Conservation (phyloP, 1,140 invertebrate species). For the Hylyphantes graminicola region DNA sequence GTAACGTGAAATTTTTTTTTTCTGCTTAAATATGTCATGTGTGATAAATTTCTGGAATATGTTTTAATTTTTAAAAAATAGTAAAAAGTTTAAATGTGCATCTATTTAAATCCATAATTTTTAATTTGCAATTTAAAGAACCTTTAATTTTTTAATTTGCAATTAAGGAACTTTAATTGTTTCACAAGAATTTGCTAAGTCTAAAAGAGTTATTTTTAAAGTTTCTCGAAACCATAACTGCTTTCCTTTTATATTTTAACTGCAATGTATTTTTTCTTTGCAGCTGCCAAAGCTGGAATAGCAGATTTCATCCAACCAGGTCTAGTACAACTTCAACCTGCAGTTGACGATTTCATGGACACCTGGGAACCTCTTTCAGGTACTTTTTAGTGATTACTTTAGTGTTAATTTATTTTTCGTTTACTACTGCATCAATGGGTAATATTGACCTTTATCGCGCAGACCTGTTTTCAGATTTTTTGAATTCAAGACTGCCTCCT, state of each 20-base stretch:
- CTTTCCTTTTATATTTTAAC: too few relatives aligned
- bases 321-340: slow-evolving; percentile 94
- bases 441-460: slow-evolving; percentile 5
- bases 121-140: not conserved
- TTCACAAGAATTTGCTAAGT: too few relatives aligned
- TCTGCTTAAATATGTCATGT: not conserved
- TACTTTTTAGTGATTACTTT: slow-evolving; percentile 18
- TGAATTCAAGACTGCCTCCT: slow-evolving; percentile 49
- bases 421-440: not conserved
- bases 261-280: slow-evolving; percentile 26
- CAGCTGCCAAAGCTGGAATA: slow-evolving; percentile 62
- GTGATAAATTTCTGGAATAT: not conserved
- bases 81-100: too few relatives aligned
- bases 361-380: slow-evolving; percentile 70
- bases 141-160: not conserved
- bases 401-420: not conserved
- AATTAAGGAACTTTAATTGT: not conserved
- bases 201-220: too few relatives aligned
- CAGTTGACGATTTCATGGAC: slow-evolving; percentile 94
- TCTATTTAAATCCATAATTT: not conserved
- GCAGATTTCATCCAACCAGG: slow-evolving; percentile 99
- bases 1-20: not conserved
- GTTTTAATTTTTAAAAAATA: too few relatives aligned
- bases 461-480: slow-evolving; percentile 58
- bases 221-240: too few relatives aligned